phyloP scores from a whole-genome alignment of 2,888 invertebrate species.

The Neoitamus cyanurus region DNA sequence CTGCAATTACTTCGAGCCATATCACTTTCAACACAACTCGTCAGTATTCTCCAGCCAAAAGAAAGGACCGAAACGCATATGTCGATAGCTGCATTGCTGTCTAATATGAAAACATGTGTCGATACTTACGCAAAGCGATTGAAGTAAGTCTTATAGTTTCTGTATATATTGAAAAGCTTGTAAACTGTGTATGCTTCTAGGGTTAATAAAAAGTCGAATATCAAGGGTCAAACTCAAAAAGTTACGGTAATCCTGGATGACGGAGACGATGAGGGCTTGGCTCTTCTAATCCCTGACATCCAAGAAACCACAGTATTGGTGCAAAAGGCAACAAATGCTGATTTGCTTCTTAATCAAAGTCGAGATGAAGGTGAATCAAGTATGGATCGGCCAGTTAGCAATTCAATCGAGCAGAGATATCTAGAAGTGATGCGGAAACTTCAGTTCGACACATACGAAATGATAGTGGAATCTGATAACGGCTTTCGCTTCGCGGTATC shows the following conservation, averaged over 20 bases:
- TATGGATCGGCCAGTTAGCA: constrained; percentile 68
- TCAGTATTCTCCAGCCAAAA: constrained; percentile 74
- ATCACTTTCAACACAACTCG: constrained; percentile 72
- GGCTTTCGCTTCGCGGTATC: constrained; percentile 86
- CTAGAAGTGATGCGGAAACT: constrained; percentile 87
- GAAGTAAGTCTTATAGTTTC: constrained; percentile 68
- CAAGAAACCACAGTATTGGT: constrained; percentile 70
- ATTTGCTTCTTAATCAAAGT: constrained; percentile 59
- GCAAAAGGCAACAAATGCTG: constrained; percentile 63
- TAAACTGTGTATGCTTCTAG: constrained; percentile 62
- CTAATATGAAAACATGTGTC: constrained; percentile 90
- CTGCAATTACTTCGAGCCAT: constrained; percentile 83
- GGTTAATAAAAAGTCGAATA: constrained; percentile 73
- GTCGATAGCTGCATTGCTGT: constrained; percentile 81
- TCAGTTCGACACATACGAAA: constrained; percentile 93
- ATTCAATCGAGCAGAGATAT: constrained; percentile 80
- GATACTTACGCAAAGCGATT: constrained; percentile 90
- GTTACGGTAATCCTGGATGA: constrained; percentile 70
- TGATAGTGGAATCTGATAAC: constrained; percentile 84
- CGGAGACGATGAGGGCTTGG: constrained; percentile 90
- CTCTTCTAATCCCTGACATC: constrained; percentile 89
- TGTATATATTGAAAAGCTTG: neutral
- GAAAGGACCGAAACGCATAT: constrained; percentile 67
- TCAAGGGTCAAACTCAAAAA: constrained; percentile 65
- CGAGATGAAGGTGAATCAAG: constrained; percentile 55